Base-by-base conservation (phyloP, 2,113 vertebrate species). In the Monarcha castaneiventris region DNA sequence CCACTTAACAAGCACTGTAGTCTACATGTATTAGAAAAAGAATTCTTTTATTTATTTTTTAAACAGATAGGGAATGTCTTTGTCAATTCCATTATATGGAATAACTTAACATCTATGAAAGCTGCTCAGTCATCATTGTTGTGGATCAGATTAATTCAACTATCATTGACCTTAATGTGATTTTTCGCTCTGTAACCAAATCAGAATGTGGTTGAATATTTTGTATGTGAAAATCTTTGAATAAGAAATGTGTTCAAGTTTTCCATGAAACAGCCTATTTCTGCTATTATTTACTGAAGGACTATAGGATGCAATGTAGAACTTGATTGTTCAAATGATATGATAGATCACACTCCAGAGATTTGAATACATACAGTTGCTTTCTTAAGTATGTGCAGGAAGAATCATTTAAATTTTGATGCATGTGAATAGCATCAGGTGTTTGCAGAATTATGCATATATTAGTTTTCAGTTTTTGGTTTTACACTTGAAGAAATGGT, bases 101-200 rank as follows among this genome's bases (percentile, higher is more conserved):
- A 41, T 64, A 83, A 73, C 56, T 58, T 84, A 78, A 63, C 12
- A 25, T 51, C 14, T 9, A 15, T 55, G 51, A 61, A 78, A 87
- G 27, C 67, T 69, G 9, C 43, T 83, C 16, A 83, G 35, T 82
- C 1, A 2, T 87, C 48, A 32, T 55, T 0, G 0, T 67, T 72
- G 29, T 83, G 59, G n/a, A 41, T 73, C 37, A 32, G 41, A 63
- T 68, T 71, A 82, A 19, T 26, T 78, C 0, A 1, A 16, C 39
- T 86, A 1, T 85, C 18, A 17, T 13, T 77, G 29, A 69, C 11
- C 39, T 84, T 74, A 62, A 69, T 35, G 41, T 54, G 21, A 22
- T 51, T 92, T 90, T 86, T 26, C 14, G 4, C 1, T 58, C 72
- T 87, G 27, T 44, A 91, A 61, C 5, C 33, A 63, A 7, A 27